Evolutionary conservation across 2,797 vertebrate genomes (phyloP).

Genomic region (Anisognathus igniventris): DNA sequence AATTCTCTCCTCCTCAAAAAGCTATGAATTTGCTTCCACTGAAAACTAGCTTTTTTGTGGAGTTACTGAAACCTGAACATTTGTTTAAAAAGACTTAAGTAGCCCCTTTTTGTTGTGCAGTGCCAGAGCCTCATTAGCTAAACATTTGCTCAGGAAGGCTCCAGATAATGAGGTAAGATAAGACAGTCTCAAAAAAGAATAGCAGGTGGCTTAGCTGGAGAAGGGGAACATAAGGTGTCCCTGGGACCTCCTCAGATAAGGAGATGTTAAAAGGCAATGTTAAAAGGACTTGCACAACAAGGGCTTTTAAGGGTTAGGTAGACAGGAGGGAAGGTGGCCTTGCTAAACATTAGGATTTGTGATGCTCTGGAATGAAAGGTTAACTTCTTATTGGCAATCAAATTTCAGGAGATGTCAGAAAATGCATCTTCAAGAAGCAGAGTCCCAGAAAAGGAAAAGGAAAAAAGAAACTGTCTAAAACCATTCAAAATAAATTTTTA

Average conservation of each 20-base stretch:
- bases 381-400: neutral
- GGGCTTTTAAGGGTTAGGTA: neutral
- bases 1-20: neutral
- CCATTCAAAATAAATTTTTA: neutral
- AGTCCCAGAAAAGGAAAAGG: neutral
- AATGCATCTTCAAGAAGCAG: neutral
- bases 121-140: neutral
- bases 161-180: neutral
- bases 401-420: neutral
- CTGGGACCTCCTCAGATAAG: neutral
- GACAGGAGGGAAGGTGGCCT: neutral
- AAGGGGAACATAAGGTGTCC: neutral
- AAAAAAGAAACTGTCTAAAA: neutral
- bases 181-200: neutral
- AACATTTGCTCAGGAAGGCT: neutral
- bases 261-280: neutral
- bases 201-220: neutral
- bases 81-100: neutral
- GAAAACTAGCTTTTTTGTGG: neutral
- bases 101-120: neutral
- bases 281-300: neutral
- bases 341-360: neutral
- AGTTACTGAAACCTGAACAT: neutral
- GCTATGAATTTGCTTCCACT: rapidly evolving
- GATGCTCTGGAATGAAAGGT: neutral